Percentiles rank a stretch among this genome's conserved stretches.
Evolutionary conservation across 2,797 vertebrate species (phyloP).

Genomic region (Spheniscus humboldti): DNA sequence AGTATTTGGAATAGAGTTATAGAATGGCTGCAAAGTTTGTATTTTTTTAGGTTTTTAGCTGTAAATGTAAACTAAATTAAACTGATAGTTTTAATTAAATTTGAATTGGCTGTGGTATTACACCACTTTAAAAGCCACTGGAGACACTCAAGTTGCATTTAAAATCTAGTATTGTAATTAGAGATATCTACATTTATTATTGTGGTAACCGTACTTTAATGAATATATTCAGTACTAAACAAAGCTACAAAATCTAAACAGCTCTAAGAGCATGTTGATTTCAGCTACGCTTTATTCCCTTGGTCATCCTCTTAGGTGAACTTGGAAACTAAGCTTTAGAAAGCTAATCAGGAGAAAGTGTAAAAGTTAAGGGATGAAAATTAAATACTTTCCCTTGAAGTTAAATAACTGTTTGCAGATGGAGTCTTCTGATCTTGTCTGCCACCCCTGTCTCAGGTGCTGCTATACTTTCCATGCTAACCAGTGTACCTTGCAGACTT

Average conservation of each 20-base stretch:
- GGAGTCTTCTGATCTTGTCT: not conserved
- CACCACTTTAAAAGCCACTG: conserved; percentile 71
- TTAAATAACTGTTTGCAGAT: not conserved
- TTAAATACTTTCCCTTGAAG: not conserved
- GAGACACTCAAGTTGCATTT: conserved; percentile 68
- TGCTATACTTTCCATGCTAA: not conserved
- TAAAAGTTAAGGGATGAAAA: not conserved
- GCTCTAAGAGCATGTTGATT: conserved; percentile 16
- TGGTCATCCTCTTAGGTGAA: not conserved
- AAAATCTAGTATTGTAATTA: conserved; percentile 74
- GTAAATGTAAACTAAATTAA: conserved; percentile 74
- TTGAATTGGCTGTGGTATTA: conserved; percentile 73
- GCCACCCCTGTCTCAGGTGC: not conserved
- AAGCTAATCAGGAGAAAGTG: not conserved
- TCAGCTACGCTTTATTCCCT: not conserved
- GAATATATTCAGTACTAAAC: conserved; percentile 58
- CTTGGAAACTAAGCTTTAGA: not conserved
- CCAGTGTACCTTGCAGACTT: not conserved
- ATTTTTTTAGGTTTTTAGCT: conserved; percentile 9
- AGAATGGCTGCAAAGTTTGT: conserved; percentile 13
- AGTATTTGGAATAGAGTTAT: conserved; percentile 22
- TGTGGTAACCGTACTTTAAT: conserved; percentile 70
- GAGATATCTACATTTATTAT: conserved; percentile 74
- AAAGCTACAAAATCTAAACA: conserved; percentile 56
- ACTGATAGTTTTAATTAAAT: conserved; percentile 79